Percentiles rank a stretch among this genome's conserved stretches.
phyloP scores from a whole-genome alignment of 1,140 invertebrate genomes.

The Brachionus rotundiformis region DNA sequence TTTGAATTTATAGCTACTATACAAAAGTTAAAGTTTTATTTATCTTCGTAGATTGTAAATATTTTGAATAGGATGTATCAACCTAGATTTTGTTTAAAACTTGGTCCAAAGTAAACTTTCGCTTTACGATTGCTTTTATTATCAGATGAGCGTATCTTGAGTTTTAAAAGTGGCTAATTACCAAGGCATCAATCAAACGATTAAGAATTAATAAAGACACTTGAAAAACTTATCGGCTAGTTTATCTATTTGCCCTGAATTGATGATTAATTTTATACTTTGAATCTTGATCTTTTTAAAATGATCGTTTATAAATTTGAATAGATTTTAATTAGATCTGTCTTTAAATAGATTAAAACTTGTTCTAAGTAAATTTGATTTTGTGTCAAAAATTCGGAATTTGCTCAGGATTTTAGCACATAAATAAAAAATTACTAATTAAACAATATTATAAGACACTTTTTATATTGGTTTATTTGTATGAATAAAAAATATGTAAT shows the following conservation, averaged over 20 bases:
- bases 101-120: background rate
- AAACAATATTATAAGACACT: background rate
- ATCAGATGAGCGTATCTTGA: background rate
- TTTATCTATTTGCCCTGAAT: background rate
- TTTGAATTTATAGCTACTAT: background rate
- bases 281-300: no score
- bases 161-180: background rate
- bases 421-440: background rate
- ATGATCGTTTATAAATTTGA: no score
- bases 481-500: no score
- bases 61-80: slow-evolving; percentile 1
- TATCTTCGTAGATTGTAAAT: background rate
- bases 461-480: background rate
- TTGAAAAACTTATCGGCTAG: background rate
- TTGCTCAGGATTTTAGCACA: background rate
- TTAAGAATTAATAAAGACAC: background rate
- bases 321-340: background rate
- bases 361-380: background rate
- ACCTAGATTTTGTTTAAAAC: slow-evolving; percentile 10
- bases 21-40: background rate
- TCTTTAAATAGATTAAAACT: background rate
- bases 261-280: background rate
- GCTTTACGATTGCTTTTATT: background rate
- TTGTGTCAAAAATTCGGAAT: background rate
- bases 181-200: background rate